phyloP scores from a whole-genome alignment of 2,113 vertebrate species.

The Opisthocomus hoazin region DNA sequence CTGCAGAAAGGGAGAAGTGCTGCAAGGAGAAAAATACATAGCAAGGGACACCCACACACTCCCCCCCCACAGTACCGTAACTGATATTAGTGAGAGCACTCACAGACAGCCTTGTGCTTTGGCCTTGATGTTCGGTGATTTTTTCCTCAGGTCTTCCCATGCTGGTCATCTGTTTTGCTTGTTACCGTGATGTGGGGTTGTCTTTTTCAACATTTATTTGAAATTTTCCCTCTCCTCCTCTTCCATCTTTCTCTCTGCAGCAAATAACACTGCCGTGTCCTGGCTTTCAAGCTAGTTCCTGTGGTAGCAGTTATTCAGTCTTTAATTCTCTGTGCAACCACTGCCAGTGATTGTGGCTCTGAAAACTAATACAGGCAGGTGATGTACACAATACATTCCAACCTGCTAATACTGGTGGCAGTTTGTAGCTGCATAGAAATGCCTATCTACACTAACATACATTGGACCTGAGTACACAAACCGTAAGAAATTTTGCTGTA shows the following conservation, averaged over 20 bases:
- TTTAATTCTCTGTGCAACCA: background rate
- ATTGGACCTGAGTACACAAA: background rate
- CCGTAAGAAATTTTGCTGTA: background rate
- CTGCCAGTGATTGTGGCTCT: background rate
- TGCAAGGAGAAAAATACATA: background rate
- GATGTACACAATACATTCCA: background rate
- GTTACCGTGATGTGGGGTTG: background rate
- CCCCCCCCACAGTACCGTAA: fast-evolving
- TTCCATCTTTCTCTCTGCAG: background rate
- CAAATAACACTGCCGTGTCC: background rate
- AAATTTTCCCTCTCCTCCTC: background rate
- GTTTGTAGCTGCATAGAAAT: background rate
- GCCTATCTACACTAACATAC: background rate
- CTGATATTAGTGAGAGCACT: background rate
- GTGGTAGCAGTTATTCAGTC: background rate
- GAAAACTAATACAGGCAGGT: background rate
- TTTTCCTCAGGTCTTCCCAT: background rate
- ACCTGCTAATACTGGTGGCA: background rate
- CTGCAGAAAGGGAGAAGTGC: background rate
- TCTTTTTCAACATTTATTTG: background rate
- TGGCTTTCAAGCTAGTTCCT: background rate
- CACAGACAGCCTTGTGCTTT: background rate
- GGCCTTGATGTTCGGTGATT: background rate
- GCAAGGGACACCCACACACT: background rate
- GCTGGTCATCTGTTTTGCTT: background rate